A percentile compares a stretch with the other conserved stretches of the same genome.
These are phyloP conservation scores for Leptoteleia sp. DNA, from an alignment of 1,140 invertebrate genomes.

Conservation along the genomic window DNA sequence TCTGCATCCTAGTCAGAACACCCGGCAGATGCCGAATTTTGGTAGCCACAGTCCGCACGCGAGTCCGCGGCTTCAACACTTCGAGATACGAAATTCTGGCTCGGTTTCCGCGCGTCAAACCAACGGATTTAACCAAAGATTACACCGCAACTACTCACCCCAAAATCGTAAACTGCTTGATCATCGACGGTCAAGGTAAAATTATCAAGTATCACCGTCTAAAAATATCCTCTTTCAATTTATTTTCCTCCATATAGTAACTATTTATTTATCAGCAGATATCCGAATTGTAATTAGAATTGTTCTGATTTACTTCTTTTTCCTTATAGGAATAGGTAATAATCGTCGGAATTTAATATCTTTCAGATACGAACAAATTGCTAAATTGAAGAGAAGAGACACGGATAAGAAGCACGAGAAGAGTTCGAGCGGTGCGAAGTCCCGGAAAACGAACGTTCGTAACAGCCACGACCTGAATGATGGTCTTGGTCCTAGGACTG, in stretches of 20 bases:
- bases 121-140: constrained; percentile 43
- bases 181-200: constrained; percentile 70
- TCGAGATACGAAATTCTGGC: constrained; percentile 67
- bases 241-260: no score
- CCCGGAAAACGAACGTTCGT: constrained; percentile 48
- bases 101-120: constrained; percentile 30
- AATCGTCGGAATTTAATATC: no score
- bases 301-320: no score
- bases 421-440: constrained; percentile 41
- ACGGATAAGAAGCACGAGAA: constrained; percentile 66
- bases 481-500: constrained; percentile 77
- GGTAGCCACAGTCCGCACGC: constrained; percentile 76
- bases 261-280: no score
- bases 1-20: constrained; percentile 78
- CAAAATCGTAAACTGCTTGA: constrained; percentile 76
- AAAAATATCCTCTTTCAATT: no score
- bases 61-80: constrained; percentile 78
- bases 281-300: no score
- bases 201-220: no score
- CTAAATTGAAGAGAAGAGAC: constrained; percentile 71
- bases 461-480: constrained; percentile 71
- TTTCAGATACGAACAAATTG: constrained; percentile 74
- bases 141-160: constrained; percentile 68
- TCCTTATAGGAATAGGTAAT: no score
- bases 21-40: constrained; percentile 78